These are phyloP conservation scores for Danionella dracula DNA, from an alignment of 2,797 vertebrate species.

Conservation along the genomic window DNA sequence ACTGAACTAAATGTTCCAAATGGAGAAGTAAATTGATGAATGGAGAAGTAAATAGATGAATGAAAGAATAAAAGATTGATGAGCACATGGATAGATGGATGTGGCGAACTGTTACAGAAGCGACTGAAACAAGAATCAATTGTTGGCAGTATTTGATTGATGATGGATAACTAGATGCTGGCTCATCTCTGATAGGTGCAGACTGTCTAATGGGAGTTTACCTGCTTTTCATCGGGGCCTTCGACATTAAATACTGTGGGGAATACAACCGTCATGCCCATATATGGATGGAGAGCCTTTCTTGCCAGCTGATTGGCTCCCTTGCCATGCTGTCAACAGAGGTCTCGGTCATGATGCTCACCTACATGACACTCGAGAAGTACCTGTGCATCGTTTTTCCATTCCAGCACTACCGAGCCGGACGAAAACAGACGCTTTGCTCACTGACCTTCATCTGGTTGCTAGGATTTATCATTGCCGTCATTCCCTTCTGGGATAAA, in stretches of 20 bases:
- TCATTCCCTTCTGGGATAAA: constrained; percentile 57
- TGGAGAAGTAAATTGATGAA: neutral
- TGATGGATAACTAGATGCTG: neutral
- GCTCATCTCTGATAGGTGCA: constrained; percentile 49
- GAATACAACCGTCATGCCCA: constrained; percentile 64
- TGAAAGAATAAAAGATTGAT: neutral
- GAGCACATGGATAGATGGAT: neutral
- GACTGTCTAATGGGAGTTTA: constrained; percentile 67
- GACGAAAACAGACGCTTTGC: constrained; percentile 55
- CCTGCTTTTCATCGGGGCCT: constrained; percentile 62
- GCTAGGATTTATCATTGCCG: constrained; percentile 60
- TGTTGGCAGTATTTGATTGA: neutral
- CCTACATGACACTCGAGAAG: constrained; percentile 66
- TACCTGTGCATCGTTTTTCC: constrained; percentile 64
- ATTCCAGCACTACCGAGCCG: constrained; percentile 53
- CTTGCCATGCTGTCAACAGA: constrained; percentile 63
- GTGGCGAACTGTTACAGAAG: too few relatives aligned
- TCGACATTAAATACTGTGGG: constrained; percentile 59
- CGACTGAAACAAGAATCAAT: neutral
- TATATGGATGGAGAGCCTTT: constrained; percentile 63
- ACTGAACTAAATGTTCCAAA: neutral
- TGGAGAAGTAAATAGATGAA: neutral
- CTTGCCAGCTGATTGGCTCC: constrained; percentile 63
- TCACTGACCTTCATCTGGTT: constrained; percentile 59
- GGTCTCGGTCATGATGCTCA: constrained; percentile 63